Percentiles rank a stretch among this genome's conserved stretches.
Conservation (phyloP, 2,113 vertebrate species). For the Noturus placidus region DNA sequence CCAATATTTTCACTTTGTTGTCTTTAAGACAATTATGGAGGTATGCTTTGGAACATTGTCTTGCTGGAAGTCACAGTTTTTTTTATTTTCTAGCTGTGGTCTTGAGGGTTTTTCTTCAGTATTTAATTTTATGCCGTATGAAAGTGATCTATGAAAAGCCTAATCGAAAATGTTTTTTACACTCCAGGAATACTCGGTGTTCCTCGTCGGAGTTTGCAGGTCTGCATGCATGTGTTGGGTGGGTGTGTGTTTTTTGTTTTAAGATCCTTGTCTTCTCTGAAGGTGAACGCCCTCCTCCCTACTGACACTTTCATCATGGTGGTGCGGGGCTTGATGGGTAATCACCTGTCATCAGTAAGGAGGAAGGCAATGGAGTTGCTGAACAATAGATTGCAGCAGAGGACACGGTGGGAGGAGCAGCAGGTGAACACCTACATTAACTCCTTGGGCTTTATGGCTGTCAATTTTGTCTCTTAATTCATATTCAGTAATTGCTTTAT, state of each 20-base stretch:
- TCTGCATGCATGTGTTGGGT: neutral
- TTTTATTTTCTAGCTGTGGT: neutral
- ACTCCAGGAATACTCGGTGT: neutral
- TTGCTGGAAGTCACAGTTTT: neutral
- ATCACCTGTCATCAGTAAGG: slow-evolving; percentile 82
- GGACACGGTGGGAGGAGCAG: slow-evolving; percentile 74
- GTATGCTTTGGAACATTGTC: neutral
- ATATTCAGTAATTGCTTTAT: neutral
- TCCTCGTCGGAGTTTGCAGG: neutral
- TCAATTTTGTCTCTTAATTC: neutral
- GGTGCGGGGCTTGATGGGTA: slow-evolving; percentile 83
- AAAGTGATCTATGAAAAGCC: neutral
- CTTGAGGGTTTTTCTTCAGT: neutral
- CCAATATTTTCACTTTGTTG: neutral
- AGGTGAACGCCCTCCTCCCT: slow-evolving; percentile 92
- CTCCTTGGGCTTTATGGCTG: neutral
- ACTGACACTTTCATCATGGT: slow-evolving; percentile 88
- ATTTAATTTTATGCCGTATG: too few species aligned
- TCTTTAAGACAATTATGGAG: neutral
- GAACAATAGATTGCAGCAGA: slow-evolving; percentile 90
- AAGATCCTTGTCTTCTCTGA: neutral
- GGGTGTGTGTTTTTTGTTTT: neutral
- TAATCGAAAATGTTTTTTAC: neutral
- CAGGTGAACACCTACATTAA: slow-evolving; percentile 69
- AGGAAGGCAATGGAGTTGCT: slow-evolving; percentile 95